Evolutionary conservation across 2,797 vertebrate species (phyloP), one percentile per base, ranked within the genome.

Genomic region (Crenichthys baileyi): DNA sequence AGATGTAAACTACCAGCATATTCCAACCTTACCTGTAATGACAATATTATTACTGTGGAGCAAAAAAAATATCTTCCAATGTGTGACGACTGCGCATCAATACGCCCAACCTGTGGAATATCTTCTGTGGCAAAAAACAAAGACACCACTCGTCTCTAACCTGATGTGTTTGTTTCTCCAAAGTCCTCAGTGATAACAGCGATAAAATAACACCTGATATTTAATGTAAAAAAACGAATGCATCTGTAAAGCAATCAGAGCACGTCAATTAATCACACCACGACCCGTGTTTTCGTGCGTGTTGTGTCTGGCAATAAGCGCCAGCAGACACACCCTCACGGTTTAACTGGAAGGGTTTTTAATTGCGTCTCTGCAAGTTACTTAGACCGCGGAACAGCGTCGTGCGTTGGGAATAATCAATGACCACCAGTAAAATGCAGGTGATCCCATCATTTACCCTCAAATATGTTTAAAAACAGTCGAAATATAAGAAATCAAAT

Each of bases 31-130:
- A 65, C 31, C 6, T 63, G 31, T 31, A 61, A 36, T 41, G 36
- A 24, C 63, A 41, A 3, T 29, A 15, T 61, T n/a, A n/a, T 44
- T n/a, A 68, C 65, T 44, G 11, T 15, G 61, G 51, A 41, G 36
- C 56, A 12, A 36, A 20, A 12, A 36, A 20, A 15, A 50, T 50
- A 51, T 24, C 72, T 75, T 26, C 50, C 44, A n/a, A 50, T 18
- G 56, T 3, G 71, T 70, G 81, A 90, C 87, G 86, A 83, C 20
- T 53, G 80, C 72, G 75, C 75, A 58, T 73, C 1, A 55, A 56
- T 70, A 50, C 56, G 36, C 6, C 76, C 88, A 91, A 93, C 91
- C 88, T 93, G 93, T 94, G 86, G 92, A 83, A 88, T 85, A 24
- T 83, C 72, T 13, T 73, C 78, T 41, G 61, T 74, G 55, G 44